Evolutionary conservation across 2,797 vertebrate genomes (phyloP).

Genomic region (Prunella strophiata): DNA sequence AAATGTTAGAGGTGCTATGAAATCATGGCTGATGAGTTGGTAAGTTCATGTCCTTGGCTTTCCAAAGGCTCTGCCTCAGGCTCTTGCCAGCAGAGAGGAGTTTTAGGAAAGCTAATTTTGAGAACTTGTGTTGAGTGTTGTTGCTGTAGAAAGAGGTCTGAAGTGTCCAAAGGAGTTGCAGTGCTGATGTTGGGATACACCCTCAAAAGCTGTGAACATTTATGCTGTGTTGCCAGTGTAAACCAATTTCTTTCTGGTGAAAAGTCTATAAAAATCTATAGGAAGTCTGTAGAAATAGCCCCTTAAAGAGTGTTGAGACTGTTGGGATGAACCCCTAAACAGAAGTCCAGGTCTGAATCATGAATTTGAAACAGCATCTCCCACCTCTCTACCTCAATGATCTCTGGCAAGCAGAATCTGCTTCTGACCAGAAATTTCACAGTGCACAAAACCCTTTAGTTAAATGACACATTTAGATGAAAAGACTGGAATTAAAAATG

Average conservation of each 20-base stretch:
- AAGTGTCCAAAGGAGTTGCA: neutral
- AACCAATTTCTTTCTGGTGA: neutral
- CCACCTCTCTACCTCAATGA: neutral
- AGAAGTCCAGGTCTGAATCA: neutral
- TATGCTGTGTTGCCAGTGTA: neutral
- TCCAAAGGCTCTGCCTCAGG: neutral
- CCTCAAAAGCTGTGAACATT: neutral
- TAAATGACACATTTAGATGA: neutral
- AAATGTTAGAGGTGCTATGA: neutral
- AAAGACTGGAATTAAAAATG: neutral
- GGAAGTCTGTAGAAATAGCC: neutral
- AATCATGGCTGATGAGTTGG: neutral
- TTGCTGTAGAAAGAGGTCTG: neutral
- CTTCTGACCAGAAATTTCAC: neutral
- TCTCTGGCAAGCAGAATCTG: neutral
- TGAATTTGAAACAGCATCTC: neutral
- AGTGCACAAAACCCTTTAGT: neutral
- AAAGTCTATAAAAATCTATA: neutral
- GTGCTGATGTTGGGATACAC: accelerated
- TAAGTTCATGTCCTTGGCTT: neutral
- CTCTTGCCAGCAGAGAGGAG: neutral
- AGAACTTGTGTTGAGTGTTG: neutral
- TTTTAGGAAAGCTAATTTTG: neutral
- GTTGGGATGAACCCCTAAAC: neutral
- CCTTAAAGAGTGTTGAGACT: neutral